phyloP scores from a whole-genome alignment of 1,140 invertebrate species.

The Drosophila mauritiana region DNA sequence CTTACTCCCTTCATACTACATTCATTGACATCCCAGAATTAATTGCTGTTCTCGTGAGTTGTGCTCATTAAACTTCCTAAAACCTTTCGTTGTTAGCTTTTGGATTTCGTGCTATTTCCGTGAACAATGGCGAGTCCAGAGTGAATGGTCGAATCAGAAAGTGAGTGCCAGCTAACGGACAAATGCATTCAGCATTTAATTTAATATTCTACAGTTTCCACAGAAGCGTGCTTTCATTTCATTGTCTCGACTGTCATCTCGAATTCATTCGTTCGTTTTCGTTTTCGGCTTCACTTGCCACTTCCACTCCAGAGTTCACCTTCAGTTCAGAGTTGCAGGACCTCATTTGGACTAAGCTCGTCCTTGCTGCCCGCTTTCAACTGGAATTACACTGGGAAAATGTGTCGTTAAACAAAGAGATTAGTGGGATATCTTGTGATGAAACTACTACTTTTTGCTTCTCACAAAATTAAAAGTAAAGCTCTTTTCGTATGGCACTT shows the following conservation, averaged over 20 bases:
- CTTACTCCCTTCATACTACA: no score
- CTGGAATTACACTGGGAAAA: constrained; percentile 3
- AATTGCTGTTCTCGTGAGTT: neutral
- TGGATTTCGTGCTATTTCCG: neutral
- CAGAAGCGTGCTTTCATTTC: constrained; percentile 11
- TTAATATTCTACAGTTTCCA: constrained; percentile 18
- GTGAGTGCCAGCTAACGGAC: neutral
- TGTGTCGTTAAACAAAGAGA: no score
- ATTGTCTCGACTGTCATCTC: constrained; percentile 9
- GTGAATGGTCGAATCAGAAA: no score
- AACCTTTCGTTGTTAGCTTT: neutral
- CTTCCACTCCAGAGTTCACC: constrained; percentile 8
- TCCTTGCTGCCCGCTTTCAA: neutral
- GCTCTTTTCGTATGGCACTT: no score
- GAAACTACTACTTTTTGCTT: no score
- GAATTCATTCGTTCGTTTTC: constrained; percentile 21
- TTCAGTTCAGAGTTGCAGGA: neutral
- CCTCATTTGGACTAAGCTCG: neutral
- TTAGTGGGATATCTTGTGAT: no score
- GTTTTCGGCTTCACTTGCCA: neutral
- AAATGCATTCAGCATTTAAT: constrained; percentile 23
- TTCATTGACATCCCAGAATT: neutral
- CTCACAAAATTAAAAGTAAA: neutral
- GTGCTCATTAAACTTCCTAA: neutral
- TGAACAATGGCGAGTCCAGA: neutral